phyloP scores from a whole-genome alignment of 1,140 invertebrate species.

The Eulimnadia texana region DNA sequence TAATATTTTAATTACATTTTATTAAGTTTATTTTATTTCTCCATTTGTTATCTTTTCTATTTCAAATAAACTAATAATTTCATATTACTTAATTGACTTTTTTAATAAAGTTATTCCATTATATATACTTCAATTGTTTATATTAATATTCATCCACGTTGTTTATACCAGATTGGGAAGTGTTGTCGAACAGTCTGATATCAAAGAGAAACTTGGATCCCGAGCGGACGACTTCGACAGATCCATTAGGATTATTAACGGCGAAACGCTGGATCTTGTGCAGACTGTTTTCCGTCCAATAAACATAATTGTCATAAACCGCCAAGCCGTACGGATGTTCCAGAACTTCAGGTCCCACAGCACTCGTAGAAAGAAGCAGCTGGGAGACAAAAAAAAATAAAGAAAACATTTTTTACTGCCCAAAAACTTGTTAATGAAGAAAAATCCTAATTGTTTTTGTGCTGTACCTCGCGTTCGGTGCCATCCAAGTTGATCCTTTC shows the following conservation, averaged over 20 bases:
- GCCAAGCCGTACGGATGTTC: constrained; percentile 41
- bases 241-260: constrained; percentile 24
- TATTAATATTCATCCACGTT: too few species aligned
- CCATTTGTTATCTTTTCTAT: too few species aligned
- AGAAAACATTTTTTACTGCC: too few species aligned
- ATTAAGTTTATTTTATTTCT: too few species aligned
- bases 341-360: constrained; percentile 26
- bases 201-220: constrained; percentile 44
- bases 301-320: constrained; percentile 31
- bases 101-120: too few species aligned
- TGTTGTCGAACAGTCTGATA: constrained; percentile 41
- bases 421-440: too few species aligned
- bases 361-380: background rate
- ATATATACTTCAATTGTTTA: too few species aligned
- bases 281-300: constrained; percentile 40
- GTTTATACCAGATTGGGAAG: constrained; percentile 35
- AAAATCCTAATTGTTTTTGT: too few species aligned
- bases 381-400: background rate
- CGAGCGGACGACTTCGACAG: constrained; percentile 26
- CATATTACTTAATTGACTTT: too few species aligned
- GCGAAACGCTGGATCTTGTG: constrained; percentile 32
- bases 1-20: too few species aligned
- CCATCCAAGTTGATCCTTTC: constrained; percentile 35
- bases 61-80: too few species aligned
- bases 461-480: constrained; percentile 29